Evolutionary conservation across 2,113 vertebrate genomes (phyloP), one percentile per base, ranked within the genome.

Genomic region (Catharus fuscescens): DNA sequence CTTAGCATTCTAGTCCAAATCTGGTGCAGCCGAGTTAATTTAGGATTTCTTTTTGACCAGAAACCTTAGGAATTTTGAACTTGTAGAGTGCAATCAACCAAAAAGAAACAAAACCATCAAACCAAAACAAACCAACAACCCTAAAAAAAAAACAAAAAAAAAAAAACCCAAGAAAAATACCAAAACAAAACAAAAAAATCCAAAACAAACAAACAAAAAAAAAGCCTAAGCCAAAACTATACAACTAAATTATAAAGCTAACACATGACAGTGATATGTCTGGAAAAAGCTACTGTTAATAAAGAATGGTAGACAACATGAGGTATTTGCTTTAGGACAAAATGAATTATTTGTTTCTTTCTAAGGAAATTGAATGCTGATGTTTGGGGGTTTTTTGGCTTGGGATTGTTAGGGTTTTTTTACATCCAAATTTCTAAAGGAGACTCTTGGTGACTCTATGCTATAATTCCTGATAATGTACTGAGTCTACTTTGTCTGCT

Each of bases 61-160:
- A 95, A 89, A 73, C 23, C 29, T 67, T 74, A 64, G 14, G 84
- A 92, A 67, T 86, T 93, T 92, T 93, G 59, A 95, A 88, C 87
- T 93, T 78, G 10, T 6, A 64, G 31, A 67, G 38, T 64, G 29
- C 40, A 74, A 28, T 56, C n/a, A 80, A 47, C 10, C 14, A 14
- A 18, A 47, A 69, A 72, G 4, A 38, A 23, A 34, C 5, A 36
- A 72, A 62, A 18, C 0, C 1, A 50, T 10, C 19, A 47, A n/a
- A 12, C 10, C 7, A 48, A 34, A 31, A 8, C 4, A 20, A 56
- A 69, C 7, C 11, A 34, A 17, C 11, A n/a, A 16, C 12, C 26
- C 26, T 14, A 52, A 45, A 4, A 52, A 52, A 44, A 13, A 40
- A 44, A 16, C 14, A 44, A 44, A n/a, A 9, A 64, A 9, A 64